Evolutionary conservation across 2,797 vertebrate species (phyloP).

Genomic region (Macropodus opercularis): DNA sequence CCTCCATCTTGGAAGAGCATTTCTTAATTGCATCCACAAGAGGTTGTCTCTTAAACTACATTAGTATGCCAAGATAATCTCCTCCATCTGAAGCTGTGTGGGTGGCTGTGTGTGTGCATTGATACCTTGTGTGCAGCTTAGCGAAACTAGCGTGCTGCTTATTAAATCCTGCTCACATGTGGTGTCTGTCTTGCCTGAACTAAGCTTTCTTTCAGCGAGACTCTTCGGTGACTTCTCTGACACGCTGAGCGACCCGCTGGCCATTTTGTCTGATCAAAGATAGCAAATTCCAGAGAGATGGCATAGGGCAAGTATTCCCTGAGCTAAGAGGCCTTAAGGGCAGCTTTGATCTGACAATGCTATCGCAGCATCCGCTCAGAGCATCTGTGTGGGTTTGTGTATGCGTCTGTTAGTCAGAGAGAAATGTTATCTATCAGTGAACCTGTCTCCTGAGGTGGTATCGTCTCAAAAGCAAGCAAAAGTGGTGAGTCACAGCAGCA

Average conservation of each 20-base stretch:
- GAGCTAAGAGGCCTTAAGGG: slow-evolving; percentile 18
- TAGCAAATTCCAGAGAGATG: slow-evolving; percentile 16
- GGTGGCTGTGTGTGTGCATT: neutral
- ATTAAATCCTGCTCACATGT: neutral
- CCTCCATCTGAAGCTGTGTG: neutral
- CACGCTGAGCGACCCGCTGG: slow-evolving; percentile 22
- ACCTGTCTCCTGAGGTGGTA: slow-evolving; percentile 9
- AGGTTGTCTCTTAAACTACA: neutral
- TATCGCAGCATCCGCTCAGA: slow-evolving; percentile 37
- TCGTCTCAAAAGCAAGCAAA: slow-evolving; percentile 17
- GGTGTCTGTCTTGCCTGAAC: neutral
- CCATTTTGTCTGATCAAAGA: slow-evolving; percentile 50
- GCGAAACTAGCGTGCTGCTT: neutral
- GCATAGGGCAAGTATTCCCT: slow-evolving; percentile 16
- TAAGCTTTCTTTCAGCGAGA: neutral
- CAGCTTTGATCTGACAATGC: slow-evolving; percentile 51
- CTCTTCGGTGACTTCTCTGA: slow-evolving; percentile 26
- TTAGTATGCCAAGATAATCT: neutral
- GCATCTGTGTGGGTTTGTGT: neutral
- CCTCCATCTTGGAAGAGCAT: neutral
- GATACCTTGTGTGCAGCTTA: slow-evolving; percentile 15
- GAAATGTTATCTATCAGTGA: neutral
- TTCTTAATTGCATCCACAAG: neutral
- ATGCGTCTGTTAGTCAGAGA: neutral
- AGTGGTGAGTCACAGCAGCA: neutral